Conservation (phyloP, 2,888 invertebrate species). For the Pegoplata infirma region DNA sequence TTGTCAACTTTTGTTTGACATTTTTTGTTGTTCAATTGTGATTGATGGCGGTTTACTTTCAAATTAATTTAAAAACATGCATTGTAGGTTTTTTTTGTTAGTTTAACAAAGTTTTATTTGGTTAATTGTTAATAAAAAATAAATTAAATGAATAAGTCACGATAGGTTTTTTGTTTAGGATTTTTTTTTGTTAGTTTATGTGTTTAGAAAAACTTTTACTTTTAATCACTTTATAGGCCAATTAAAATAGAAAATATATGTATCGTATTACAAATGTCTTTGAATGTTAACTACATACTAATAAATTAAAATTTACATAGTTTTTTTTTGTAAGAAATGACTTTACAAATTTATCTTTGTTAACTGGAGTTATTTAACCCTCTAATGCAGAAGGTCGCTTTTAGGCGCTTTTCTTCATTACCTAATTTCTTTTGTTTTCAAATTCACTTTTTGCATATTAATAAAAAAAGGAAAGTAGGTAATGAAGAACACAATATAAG, state of each 20-base stretch:
- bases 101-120: slow-evolving; percentile 14
- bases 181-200: too few relatives aligned
- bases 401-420: too few relatives aligned
- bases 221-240: slow-evolving; percentile 39
- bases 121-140: slow-evolving; percentile 6
- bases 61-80: slow-evolving; percentile 35
- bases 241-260: slow-evolving; percentile 20
- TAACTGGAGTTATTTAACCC: too few relatives aligned
- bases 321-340: too few relatives aligned
- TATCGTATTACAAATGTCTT: background rate
- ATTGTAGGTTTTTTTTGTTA: slow-evolving; percentile 3
- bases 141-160: slow-evolving; percentile 48
- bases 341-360: too few relatives aligned
- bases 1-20: background rate
- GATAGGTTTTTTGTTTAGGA: slow-evolving; percentile 23
- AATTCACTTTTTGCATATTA: too few relatives aligned
- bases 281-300: too few relatives aligned
- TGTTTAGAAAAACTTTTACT: slow-evolving; percentile 42
- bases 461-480: too few relatives aligned
- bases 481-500: too few relatives aligned
- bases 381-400: too few relatives aligned
- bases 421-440: too few relatives aligned
- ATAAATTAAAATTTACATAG: background rate
- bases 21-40: slow-evolving; percentile 18
- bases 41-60: slow-evolving; percentile 59